Conservation (phyloP, 2,113 vertebrate species). For the Pachypanchax playfairii region DNA sequence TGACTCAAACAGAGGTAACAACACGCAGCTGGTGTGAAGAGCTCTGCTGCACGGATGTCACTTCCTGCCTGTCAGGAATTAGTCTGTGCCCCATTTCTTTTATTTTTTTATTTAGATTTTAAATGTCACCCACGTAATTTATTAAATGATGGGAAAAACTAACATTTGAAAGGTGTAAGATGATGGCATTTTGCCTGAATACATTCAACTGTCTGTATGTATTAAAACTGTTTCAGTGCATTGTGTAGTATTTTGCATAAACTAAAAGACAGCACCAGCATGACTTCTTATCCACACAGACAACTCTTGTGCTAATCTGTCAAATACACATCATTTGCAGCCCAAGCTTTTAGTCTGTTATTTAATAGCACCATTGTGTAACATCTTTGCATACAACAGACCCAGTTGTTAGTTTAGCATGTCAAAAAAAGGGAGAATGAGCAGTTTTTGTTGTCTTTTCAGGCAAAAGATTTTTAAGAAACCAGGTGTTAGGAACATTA, state of each 20-base stretch:
- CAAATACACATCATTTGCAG: not conserved
- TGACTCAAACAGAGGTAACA: conserved; percentile 60
- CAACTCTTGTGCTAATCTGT: not conserved
- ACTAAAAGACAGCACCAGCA: not conserved
- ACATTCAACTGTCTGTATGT: not conserved
- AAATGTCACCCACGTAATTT: conserved; percentile 52
- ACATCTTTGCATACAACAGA: not conserved
- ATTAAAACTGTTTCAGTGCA: not conserved
- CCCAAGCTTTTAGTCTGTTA: not conserved
- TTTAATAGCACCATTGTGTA: not conserved
- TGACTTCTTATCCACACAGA: too few relatives aligned
- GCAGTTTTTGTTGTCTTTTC: not conserved
- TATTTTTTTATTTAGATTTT: conserved; percentile 39
- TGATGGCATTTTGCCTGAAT: conserved; percentile 13
- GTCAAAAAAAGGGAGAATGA: not conserved
- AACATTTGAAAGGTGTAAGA: conserved; percentile 31
- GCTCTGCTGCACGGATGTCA: conserved; percentile 48
- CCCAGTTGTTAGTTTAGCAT: not conserved
- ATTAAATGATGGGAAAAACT: conserved; percentile 28
- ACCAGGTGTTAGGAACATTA: not conserved
- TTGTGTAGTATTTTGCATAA: not conserved
- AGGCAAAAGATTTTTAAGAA: not conserved
- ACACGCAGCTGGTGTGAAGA: conserved; percentile 57
- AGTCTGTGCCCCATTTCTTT: conserved; percentile 45
- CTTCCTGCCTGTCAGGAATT: conserved; percentile 62